Evolutionary conservation across 23 tunicate species (phyloP).

Genomic region (Halocynthia aurantium): DNA sequence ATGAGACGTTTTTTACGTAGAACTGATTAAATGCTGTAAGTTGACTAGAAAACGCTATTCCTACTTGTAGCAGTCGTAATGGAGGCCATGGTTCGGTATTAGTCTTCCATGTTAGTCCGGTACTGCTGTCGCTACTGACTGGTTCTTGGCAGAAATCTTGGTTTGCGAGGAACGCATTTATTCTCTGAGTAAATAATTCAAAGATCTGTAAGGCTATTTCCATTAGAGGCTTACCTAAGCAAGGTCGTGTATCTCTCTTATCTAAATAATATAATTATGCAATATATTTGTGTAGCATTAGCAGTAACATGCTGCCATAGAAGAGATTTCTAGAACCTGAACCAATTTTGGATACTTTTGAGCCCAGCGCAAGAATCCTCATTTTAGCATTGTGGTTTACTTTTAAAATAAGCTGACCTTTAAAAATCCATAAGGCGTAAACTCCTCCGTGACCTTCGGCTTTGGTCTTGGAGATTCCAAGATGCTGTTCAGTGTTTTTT

Average conservation of each 20-base stretch:
- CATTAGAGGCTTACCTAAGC: too few species aligned
- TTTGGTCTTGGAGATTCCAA: constrained; percentile 11
- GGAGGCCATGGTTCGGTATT: constrained; percentile 58
- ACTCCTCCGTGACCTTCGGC: constrained; percentile 58
- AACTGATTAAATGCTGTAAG: neutral
- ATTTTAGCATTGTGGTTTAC: too few species aligned
- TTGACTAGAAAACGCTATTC: neutral
- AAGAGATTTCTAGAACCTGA: too few species aligned
- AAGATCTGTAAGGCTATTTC: too few species aligned
- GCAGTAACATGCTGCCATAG: too few species aligned
- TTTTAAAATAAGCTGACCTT: constrained; percentile 30
- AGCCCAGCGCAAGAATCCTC: too few species aligned
- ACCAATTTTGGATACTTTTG: too few species aligned
- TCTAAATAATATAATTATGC: too few species aligned
- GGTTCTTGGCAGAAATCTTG: constrained; percentile 78
- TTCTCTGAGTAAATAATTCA: constrained; percentile 26
- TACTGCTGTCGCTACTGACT: neutral
- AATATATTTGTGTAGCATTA: too few species aligned
- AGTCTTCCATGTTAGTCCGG: constrained; percentile 33
- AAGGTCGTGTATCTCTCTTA: too few species aligned
- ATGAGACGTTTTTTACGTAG: too few species aligned
- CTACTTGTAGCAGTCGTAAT: neutral
- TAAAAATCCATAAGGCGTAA: constrained; percentile 65
- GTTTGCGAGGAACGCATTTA: constrained; percentile 60
- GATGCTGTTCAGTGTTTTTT: constrained; percentile 39